Conservation (phyloP, 2,888 invertebrate genomes). For the Sycophila texana region DNA sequence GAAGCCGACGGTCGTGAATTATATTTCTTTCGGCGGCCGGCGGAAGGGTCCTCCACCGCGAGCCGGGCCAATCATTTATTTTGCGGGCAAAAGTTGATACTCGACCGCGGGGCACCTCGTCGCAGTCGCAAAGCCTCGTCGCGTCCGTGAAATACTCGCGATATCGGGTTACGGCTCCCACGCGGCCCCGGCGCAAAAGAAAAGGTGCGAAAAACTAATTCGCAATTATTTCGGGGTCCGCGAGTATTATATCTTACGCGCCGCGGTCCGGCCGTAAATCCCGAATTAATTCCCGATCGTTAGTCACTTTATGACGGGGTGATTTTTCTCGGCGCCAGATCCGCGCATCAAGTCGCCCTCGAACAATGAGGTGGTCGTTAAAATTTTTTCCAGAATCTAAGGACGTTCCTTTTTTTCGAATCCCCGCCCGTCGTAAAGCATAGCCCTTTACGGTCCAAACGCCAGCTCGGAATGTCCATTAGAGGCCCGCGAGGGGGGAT, state of each 20-base stretch:
- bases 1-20: not conserved
- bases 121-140: not conserved
- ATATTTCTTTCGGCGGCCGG: slow-evolving; percentile 16
- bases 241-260: not conserved
- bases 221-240: slow-evolving; percentile 8
- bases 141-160: not conserved
- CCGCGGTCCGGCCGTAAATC: slow-evolving; percentile 21
- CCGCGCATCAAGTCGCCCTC: not conserved
- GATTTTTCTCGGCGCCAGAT: not conserved
- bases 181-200: not conserved
- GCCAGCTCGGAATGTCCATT: too few species aligned
- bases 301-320: slow-evolving; percentile 2
- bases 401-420: too few species aligned
- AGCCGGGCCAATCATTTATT: slow-evolving; percentile 49
- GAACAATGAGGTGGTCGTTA: not conserved
- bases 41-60: not conserved
- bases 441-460: too few species aligned
- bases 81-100: slow-evolving; percentile 37
- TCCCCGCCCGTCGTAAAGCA: too few species aligned
- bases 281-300: slow-evolving; percentile 20
- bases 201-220: slow-evolving; percentile 31
- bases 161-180: slow-evolving; percentile 42
- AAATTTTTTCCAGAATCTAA: not conserved
- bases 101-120: slow-evolving; percentile 12
- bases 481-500: not conserved